Evolutionary conservation across 2,888 invertebrate species (phyloP).

Genomic region (Rhagophthalmus giganteus): DNA sequence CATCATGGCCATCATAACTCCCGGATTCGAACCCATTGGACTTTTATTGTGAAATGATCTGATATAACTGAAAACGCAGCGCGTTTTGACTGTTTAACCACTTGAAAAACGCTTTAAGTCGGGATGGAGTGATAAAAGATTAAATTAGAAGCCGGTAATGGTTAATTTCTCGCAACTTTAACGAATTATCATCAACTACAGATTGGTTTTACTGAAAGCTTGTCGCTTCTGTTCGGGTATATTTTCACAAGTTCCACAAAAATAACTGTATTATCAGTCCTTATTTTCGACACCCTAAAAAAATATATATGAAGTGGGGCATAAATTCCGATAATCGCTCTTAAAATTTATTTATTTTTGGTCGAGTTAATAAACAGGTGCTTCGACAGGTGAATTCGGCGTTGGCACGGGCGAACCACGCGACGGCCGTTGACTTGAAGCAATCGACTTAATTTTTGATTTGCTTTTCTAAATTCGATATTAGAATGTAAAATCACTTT

Average conservation of each 20-base stretch:
- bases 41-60: too few relatives aligned
- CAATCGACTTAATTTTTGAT: conserved; percentile 8
- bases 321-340: conserved; percentile 1
- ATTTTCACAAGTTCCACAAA: neutral
- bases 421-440: conserved; percentile 34
- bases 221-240: too few relatives aligned
- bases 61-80: too few relatives aligned
- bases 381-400: conserved; percentile 42
- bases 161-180: too few relatives aligned
- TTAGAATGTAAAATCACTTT: conserved; percentile 16
- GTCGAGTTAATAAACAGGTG: conserved; percentile 25
- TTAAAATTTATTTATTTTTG: conserved; percentile 17
- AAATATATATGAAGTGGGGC: neutral
- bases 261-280: neutral
- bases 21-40: too few relatives aligned
- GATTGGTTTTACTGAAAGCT: too few relatives aligned
- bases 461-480: conserved; percentile 17
- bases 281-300: neutral
- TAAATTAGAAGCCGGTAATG: too few relatives aligned
- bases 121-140: too few relatives aligned
- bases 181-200: too few relatives aligned
- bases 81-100: too few relatives aligned
- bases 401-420: conserved; percentile 42
- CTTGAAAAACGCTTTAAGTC: too few relatives aligned
- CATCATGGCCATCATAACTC: too few relatives aligned